Evolutionary conservation across 1,140 invertebrate genomes (phyloP).

Genomic region (Eriosoma lanigerum): DNA sequence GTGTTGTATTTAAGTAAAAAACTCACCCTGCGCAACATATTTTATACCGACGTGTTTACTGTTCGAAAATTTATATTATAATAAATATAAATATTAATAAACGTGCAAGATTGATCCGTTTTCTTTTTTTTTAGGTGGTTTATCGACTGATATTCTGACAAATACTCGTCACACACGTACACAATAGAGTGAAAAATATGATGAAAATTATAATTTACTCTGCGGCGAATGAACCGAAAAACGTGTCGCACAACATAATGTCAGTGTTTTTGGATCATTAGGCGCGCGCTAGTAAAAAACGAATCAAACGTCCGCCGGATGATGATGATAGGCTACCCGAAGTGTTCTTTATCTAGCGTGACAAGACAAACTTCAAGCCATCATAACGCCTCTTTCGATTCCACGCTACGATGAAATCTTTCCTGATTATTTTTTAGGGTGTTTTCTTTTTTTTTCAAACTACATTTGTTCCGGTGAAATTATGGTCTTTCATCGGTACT

Average conservation of each 20-base stretch:
- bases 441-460: background rate
- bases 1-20: no score
- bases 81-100: no score
- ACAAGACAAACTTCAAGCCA: background rate
- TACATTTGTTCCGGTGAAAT: background rate
- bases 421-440: background rate
- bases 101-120: background rate
- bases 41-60: no score
- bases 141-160: background rate
- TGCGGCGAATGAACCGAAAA: constrained; percentile 1
- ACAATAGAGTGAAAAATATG: background rate
- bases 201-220: background rate
- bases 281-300: background rate
- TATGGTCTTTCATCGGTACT: background rate
- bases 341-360: constrained; percentile 20
- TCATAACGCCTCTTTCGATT: background rate
- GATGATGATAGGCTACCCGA: background rate
- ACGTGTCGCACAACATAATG: background rate
- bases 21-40: no score
- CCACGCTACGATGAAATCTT: background rate
- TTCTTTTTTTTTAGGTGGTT: no score
- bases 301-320: background rate
- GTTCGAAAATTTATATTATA: no score
- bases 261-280: background rate
- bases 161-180: background rate